Evolutionary conservation across 2,113 vertebrate genomes (phyloP).

Genomic region (Lynx canadensis): DNA sequence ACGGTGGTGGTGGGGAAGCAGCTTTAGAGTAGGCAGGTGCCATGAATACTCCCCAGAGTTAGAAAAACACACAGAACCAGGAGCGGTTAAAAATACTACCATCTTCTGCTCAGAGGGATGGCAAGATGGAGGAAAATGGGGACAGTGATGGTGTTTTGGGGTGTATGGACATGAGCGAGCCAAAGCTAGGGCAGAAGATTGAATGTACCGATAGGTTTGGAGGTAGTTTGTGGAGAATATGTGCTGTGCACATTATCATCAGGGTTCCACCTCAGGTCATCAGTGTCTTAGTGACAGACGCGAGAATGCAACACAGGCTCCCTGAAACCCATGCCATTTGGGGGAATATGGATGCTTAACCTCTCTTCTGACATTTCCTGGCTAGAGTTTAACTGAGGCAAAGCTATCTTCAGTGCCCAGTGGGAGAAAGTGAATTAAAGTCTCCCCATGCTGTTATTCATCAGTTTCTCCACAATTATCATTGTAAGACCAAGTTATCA

Average conservation of each 20-base stretch:
- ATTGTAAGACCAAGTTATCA: neutral
- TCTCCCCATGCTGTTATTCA: neutral
- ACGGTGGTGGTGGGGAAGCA: neutral
- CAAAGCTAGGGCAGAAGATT: neutral
- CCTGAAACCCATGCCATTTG: neutral
- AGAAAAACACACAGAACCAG: neutral
- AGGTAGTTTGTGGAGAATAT: neutral
- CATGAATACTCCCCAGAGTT: neutral
- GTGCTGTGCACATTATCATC: rapidly evolving
- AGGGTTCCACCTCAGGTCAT: neutral
- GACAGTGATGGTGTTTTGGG: neutral
- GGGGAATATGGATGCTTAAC: neutral
- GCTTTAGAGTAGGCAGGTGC: neutral
- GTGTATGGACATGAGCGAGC: rapidly evolving
- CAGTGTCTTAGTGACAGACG: neutral
- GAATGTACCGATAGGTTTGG: neutral
- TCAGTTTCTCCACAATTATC: slow-evolving; percentile 5
- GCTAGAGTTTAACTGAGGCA: neutral
- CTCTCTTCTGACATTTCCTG: neutral
- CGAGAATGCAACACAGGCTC: neutral
- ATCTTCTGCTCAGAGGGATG: neutral
- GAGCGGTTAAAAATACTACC: neutral
- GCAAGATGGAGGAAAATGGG: neutral
- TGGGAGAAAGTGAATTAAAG: slow-evolving; percentile 39
- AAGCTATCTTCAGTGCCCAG: neutral